phyloP scores from a whole-genome alignment of 2,888 invertebrate genomes.

The Caenorhabditis becei region DNA sequence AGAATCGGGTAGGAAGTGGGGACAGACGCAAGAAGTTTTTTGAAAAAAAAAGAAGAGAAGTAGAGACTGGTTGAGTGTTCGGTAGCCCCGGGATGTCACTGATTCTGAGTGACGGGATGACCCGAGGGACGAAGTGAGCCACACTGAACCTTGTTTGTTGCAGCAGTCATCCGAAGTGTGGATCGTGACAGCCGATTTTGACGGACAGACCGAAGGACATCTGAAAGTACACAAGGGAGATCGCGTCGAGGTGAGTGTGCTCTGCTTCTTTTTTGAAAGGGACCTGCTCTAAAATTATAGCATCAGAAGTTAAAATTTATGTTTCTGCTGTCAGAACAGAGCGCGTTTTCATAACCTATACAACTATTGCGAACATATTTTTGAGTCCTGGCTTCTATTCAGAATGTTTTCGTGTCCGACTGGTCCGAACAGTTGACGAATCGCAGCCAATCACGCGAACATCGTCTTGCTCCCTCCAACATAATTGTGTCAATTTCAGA shows the following conservation, averaged over 20 bases:
- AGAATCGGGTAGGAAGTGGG: background rate
- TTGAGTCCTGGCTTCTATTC: too few species aligned
- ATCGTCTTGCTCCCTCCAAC: background rate
- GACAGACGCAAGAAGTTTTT: background rate
- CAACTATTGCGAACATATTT: too few species aligned
- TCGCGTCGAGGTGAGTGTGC: conserved; percentile 64
- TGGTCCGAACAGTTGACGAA: background rate
- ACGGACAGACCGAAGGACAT: conserved; percentile 64
- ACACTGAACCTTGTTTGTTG: conserved; percentile 41
- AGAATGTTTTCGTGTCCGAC: background rate
- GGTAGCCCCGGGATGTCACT: conserved; percentile 25
- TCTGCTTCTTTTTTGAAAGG: background rate
- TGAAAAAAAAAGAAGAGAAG: background rate
- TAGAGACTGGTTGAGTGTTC: conserved; percentile 11
- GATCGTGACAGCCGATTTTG: conserved; percentile 68
- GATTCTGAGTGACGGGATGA: conserved; percentile 38
- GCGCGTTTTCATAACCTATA: too few species aligned
- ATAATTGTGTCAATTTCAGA: conserved; percentile 48
- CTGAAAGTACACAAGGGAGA: conserved; percentile 68
- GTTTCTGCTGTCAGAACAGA: too few species aligned
- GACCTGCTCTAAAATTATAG: background rate
- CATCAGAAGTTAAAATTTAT: too few species aligned
- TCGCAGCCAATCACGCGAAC: conserved; percentile 9
- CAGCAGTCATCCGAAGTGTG: conserved; percentile 70
- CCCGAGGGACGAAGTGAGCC: conserved; percentile 16